A percentile compares a stretch with the other conserved stretches of the same genome.
Conservation (phyloP, 2,888 invertebrate species). For the Myopa testacea region DNA sequence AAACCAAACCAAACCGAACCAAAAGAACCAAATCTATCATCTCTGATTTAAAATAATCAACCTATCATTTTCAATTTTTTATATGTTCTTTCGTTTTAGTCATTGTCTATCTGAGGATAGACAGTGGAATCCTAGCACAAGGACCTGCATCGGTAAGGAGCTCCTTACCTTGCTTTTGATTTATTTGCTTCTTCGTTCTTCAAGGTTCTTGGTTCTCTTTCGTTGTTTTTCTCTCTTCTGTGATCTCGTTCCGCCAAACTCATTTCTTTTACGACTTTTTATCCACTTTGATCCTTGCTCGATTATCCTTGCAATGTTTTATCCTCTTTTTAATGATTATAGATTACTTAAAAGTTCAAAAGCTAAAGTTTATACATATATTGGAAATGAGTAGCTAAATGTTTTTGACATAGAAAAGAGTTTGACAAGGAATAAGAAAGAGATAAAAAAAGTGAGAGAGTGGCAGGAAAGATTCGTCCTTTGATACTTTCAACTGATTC, state of each 20-base stretch:
- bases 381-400: neutral
- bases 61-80: too few relatives aligned
- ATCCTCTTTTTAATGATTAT: slow-evolving; percentile 40
- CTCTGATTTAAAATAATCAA: too few relatives aligned
- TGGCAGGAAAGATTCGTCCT: neutral
- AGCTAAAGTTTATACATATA: slow-evolving; percentile 18
- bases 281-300: neutral
- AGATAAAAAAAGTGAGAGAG: neutral
- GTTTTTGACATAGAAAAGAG: neutral
- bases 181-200: neutral
- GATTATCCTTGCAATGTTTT: slow-evolving; percentile 17
- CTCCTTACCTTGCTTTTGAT: neutral
- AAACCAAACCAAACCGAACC: too few relatives aligned
- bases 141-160: too few relatives aligned
- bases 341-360: slow-evolving; percentile 36
- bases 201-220: neutral
- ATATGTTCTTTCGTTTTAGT: too few relatives aligned
- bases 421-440: neutral
- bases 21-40: too few relatives aligned
- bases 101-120: too few relatives aligned
- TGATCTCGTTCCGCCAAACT: neutral
- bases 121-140: too few relatives aligned
- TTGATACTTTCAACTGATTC: neutral
- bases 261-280: neutral
- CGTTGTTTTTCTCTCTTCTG: neutral